phyloP scores from a whole-genome alignment of 2,797 vertebrate species.

The Pagetopsis macropterus region DNA sequence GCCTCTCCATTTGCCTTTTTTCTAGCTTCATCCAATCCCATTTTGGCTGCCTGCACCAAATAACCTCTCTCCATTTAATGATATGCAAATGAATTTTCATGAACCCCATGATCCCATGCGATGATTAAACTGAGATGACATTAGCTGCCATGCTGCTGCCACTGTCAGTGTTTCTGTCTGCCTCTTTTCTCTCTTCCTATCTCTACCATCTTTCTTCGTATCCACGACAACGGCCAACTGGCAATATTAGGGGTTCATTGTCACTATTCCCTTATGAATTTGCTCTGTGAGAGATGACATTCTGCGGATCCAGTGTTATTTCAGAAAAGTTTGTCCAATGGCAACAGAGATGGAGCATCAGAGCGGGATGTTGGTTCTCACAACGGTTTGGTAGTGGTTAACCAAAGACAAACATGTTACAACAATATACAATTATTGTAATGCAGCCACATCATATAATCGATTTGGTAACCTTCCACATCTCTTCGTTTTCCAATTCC shows the following conservation, averaged over 20 bases:
- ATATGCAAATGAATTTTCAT: constrained; percentile 86
- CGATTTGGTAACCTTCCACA: constrained; percentile 63
- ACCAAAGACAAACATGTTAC: constrained; percentile 34
- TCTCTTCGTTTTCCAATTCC: constrained; percentile 69
- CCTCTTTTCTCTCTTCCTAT: constrained; percentile 69
- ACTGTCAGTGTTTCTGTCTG: constrained; percentile 78
- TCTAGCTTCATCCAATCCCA: constrained; percentile 78
- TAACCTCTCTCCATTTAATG: constrained; percentile 84
- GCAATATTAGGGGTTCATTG: constrained; percentile 75
- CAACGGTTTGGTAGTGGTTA: constrained; percentile 13
- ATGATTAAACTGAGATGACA: constrained; percentile 86
- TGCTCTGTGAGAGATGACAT: constrained; percentile 63
- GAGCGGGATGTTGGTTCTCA: constrained; percentile 28
- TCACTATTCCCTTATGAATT: constrained; percentile 72
- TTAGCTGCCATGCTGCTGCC: constrained; percentile 79
- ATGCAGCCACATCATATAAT: constrained; percentile 48
- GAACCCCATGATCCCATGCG: constrained; percentile 83
- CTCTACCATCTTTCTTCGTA: constrained; percentile 71
- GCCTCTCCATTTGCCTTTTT: constrained; percentile 72
- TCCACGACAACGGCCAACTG: constrained; percentile 76
- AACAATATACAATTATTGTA: constrained; percentile 52
- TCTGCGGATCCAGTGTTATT: constrained; percentile 65
- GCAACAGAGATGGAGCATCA: constrained; percentile 35
- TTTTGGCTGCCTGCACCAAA: constrained; percentile 78
- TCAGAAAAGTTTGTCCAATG: constrained; percentile 53